Conservation (phyloP, 2,797 vertebrate species). For the Phrynocephalus forsythii region DNA sequence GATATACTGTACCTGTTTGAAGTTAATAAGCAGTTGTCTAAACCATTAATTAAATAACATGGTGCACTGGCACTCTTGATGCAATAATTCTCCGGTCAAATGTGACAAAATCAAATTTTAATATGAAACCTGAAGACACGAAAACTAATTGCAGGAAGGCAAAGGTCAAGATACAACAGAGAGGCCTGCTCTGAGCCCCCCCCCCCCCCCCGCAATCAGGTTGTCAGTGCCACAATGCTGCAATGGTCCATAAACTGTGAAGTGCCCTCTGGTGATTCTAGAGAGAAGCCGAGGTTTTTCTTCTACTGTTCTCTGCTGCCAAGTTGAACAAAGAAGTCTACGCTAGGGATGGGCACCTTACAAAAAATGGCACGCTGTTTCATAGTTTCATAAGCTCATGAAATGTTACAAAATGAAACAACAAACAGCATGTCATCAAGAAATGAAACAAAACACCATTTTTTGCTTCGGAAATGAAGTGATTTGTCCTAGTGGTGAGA, state of each 20-base stretch:
- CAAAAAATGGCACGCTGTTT: no score
- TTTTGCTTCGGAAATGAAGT: no score
- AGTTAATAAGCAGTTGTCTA: not conserved
- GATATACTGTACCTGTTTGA: not conserved
- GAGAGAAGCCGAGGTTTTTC: constrained; percentile 2
- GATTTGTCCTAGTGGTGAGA: no score
- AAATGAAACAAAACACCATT: no score
- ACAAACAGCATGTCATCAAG: no score
- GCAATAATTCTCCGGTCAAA: not conserved
- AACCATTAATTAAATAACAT: not conserved
- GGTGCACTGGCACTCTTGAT: not conserved
- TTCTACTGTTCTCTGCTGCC: not conserved
- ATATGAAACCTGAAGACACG: not conserved
- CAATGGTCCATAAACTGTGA: not conserved
- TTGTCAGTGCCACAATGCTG: not conserved
- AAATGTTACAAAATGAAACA: no score
- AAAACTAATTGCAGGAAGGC: not conserved
- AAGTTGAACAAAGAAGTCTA: not conserved
- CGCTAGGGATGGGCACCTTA: no score
- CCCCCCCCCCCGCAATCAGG: not conserved
- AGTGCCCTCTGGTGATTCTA: constrained; percentile 11
- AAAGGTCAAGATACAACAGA: not conserved
- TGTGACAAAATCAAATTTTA: not conserved
- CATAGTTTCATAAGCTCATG: no score
- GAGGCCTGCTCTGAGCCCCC: not conserved